A percentile compares a stretch with the other conserved stretches of the same genome.
Conservation (phyloP, 2,797 vertebrate genomes). For the Mormyrus proboscirostris region DNA sequence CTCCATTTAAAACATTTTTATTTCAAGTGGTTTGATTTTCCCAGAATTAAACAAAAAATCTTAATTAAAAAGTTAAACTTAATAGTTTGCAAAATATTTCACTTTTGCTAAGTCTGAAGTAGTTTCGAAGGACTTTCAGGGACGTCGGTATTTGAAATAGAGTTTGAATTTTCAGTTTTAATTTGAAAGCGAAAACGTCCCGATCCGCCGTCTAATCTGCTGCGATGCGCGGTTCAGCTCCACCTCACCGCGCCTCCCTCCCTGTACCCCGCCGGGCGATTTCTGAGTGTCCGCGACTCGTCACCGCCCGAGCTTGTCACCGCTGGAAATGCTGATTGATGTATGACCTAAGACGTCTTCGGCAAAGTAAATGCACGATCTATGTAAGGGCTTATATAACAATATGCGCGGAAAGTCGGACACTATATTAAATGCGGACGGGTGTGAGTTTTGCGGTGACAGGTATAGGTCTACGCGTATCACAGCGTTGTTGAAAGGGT, state of each 20-base stretch:
- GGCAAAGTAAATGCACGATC: neutral
- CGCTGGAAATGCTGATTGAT: conserved; percentile 80
- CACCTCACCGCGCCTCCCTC: neutral
- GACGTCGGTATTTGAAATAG: neutral
- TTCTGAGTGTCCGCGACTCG: neutral
- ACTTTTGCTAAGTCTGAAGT: neutral
- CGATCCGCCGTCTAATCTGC: neutral
- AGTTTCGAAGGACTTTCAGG: neutral
- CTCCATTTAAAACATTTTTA: neutral
- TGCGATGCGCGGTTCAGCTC: neutral
- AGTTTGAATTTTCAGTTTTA: conserved; percentile 46
- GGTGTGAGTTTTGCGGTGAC: neutral
- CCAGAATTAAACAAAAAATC: neutral
- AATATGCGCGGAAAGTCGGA: neutral
- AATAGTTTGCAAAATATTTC: neutral
- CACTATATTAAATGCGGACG: neutral
- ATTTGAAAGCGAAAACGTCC: neutral
- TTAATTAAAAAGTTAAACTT: neutral
- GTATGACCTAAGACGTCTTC: conserved; percentile 79
- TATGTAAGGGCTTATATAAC: neutral
- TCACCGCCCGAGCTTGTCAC: conserved; percentile 69
- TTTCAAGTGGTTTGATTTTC: neutral
- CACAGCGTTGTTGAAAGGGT: neutral
- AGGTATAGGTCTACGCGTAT: neutral
- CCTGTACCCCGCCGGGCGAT: neutral